These are phyloP conservation scores for Aleiodes testaceus DNA, from an alignment of 2,888 invertebrate genomes.

Conservation along the genomic window DNA sequence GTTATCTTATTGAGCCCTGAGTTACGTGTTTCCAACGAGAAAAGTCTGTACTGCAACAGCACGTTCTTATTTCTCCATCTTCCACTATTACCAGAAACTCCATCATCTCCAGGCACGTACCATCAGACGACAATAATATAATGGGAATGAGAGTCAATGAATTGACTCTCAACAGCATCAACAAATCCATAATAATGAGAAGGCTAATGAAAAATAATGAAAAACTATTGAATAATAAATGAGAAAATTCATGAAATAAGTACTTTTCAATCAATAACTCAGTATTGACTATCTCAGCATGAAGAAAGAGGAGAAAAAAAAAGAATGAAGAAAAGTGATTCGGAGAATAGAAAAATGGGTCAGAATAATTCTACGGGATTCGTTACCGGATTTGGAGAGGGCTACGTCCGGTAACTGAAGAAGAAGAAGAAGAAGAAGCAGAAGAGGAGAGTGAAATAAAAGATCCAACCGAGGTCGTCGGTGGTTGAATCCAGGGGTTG, in stretches of 20 bases:
- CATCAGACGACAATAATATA: slow-evolving; percentile 18
- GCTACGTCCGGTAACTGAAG: slow-evolving; percentile 47
- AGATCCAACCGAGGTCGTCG: slow-evolving; percentile 33
- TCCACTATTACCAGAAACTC: background rate
- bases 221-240: too few species aligned
- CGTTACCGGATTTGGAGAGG: slow-evolving; percentile 64
- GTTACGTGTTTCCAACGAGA: slow-evolving; percentile 38
- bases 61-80: slow-evolving; percentile 16
- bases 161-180: slow-evolving; percentile 1
- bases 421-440: slow-evolving; percentile 25
- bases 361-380: slow-evolving; percentile 38
- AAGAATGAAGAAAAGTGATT: slow-evolving; percentile 36
- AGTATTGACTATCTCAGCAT: too few species aligned
- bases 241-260: too few species aligned
- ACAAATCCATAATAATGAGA: too few species aligned
- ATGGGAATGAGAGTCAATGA: slow-evolving; percentile 7
- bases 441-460: slow-evolving; percentile 13
- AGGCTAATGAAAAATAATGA: too few species aligned
- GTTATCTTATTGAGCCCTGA: slow-evolving; percentile 41
- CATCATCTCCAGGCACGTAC: slow-evolving; percentile 26
- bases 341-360: slow-evolving; percentile 43
- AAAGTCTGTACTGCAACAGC: background rate
- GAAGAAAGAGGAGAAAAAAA: background rate
- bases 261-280: too few species aligned
- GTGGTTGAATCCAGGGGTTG: slow-evolving; percentile 44